Evolutionary conservation across 2,797 vertebrate species (phyloP).

Genomic region (Enteromius afrohamiltoni): DNA sequence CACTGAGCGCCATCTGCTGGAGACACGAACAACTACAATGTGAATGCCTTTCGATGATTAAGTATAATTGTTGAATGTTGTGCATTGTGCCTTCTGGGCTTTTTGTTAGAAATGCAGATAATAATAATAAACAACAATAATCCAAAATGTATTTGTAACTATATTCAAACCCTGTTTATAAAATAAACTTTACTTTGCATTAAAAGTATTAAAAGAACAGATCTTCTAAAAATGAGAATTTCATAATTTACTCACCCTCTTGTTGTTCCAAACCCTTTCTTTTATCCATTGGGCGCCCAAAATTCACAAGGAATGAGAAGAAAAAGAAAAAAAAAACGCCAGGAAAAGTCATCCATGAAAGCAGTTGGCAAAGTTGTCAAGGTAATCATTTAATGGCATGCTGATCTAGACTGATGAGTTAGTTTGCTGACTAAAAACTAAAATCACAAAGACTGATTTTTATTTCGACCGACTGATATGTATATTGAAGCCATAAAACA

Average conservation of each 20-base stretch:
- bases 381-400: not conserved
- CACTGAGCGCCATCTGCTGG: constrained; percentile 35
- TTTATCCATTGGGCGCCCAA: not conserved
- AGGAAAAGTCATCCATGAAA: not conserved
- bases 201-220: too few species aligned
- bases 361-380: too few species aligned
- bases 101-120: not conserved
- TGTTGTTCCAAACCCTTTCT: not conserved
- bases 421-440: not conserved
- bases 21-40: not conserved
- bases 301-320: not conserved
- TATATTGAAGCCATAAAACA: not conserved
- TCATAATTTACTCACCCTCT: not conserved
- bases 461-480: not conserved
- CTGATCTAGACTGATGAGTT: not conserved
- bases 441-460: not conserved
- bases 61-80: not conserved
- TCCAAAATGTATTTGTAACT: too few species aligned
- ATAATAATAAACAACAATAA: too few species aligned
- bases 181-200: too few species aligned
- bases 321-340: too few species aligned
- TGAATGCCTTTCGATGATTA: not conserved
- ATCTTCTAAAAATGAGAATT: too few species aligned
- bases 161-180: too few species aligned
- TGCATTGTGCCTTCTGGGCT: not conserved